Evolutionary conservation across 2,888 invertebrate genomes (phyloP).

Genomic region (Crocallis elinguaria): DNA sequence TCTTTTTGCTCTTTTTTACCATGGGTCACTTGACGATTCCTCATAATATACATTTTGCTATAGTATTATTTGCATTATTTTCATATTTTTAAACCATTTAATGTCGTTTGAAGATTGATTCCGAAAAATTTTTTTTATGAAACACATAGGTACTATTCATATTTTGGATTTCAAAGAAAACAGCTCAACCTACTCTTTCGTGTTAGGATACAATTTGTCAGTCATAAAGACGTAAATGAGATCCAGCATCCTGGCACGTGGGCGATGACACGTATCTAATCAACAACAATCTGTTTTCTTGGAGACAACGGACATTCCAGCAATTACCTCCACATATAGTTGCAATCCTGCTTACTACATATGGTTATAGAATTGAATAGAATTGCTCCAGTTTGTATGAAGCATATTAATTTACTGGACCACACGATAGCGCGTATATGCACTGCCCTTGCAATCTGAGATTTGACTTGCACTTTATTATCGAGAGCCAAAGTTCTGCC

Average conservation of each 20-base stretch:
- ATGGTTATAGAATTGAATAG: constrained; percentile 9
- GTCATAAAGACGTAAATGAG: constrained; percentile 33
- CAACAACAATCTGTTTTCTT: constrained; percentile 34
- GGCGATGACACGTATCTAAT: constrained; percentile 34
- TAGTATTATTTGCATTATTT: too few relatives aligned
- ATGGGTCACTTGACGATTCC: too few relatives aligned
- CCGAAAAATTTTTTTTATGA: background rate
- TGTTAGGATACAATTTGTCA: constrained; percentile 32
- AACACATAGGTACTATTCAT: background rate
- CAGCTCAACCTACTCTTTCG: constrained; percentile 22
- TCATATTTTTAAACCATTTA: too few relatives aligned
- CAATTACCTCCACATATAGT: background rate
- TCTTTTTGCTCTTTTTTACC: constrained; percentile 34
- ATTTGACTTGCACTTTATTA: constrained; percentile 11
- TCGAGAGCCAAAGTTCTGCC: constrained; percentile 13
- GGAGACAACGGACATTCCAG: constrained; percentile 26
- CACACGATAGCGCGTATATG: background rate
- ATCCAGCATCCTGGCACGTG: constrained; percentile 31
- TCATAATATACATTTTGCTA: too few relatives aligned
- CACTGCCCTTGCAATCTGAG: constrained; percentile 8
- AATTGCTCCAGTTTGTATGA: constrained; percentile 30
- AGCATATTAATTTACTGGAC: constrained; percentile 7
- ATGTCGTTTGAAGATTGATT: too few relatives aligned
- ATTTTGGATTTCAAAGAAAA: constrained; percentile 13
- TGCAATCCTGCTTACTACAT: background rate